A percentile compares a stretch with the other conserved stretches of the same genome.
Evolutionary conservation across 2,113 vertebrate species (phyloP).

Genomic region (Vombatus ursinus): DNA sequence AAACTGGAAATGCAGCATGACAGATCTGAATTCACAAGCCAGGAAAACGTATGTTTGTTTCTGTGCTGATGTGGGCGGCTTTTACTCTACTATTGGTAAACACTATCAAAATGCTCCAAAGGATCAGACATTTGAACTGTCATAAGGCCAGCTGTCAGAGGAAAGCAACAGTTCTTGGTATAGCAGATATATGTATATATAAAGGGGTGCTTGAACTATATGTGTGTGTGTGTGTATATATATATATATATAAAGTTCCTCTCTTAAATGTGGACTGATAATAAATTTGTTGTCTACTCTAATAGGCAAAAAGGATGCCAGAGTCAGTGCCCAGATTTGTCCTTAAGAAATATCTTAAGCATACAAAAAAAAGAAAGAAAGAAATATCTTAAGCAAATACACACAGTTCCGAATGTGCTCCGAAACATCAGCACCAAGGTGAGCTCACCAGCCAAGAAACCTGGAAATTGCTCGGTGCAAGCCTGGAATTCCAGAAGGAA

Average conservation of each 20-base stretch:
- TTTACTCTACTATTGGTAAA: conserved; percentile 49
- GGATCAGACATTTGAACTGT: conserved; percentile 33
- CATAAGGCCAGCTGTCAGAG: conserved; percentile 1
- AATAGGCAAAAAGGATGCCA: conserved; percentile 17
- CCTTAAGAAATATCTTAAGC: conserved; percentile 53
- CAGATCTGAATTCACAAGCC: conserved; percentile 48
- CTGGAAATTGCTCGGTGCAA: background rate
- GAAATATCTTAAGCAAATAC: conserved; percentile 53
- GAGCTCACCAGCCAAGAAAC: background rate
- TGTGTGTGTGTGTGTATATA: no score
- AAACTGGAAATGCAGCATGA: conserved; percentile 14
- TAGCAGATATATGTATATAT: no score
- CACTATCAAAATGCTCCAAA: conserved; percentile 37
- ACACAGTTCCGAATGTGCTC: conserved; percentile 42
- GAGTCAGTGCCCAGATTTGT: conserved; percentile 13
- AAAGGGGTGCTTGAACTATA: no score
- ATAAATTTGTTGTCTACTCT: conserved; percentile 30
- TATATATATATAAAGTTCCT: no score
- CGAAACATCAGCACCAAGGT: conserved; percentile 44
- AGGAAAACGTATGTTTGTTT: conserved; percentile 56
- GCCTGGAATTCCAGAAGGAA: background rate
- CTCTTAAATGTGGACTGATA: conserved; percentile 46
- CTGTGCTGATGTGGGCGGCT: conserved; percentile 37
- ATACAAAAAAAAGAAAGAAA: background rate
- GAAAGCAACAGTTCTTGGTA: conserved; percentile 64